These are phyloP conservation scores for Podiceps cristatus DNA, from an alignment of 2,113 vertebrate genomes.

Conservation along the genomic window DNA sequence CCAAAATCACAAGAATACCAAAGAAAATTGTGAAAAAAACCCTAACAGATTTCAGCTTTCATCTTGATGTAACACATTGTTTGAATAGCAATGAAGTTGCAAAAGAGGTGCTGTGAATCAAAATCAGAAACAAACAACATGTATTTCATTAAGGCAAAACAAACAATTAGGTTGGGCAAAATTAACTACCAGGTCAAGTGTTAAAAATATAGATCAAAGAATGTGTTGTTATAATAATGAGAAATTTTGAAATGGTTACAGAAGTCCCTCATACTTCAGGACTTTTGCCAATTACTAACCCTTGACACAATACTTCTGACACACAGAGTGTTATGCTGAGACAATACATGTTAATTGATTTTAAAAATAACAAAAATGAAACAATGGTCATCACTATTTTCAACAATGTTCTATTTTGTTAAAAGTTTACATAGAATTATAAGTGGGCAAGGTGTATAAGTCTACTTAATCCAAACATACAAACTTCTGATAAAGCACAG, in stretches of 20 bases:
- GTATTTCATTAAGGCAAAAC: not conserved
- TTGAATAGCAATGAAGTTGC: not conserved
- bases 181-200: not conserved
- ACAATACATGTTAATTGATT: not conserved
- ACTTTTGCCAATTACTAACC: not conserved
- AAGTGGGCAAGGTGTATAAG: not conserved
- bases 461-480: not conserved
- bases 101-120: not conserved
- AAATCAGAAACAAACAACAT: not conserved
- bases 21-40: not conserved
- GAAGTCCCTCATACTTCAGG: not conserved
- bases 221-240: not conserved
- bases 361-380: not conserved
- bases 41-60: not conserved
- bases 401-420: not conserved
- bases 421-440: not conserved
- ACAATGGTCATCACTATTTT: not conserved
- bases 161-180: not conserved
- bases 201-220: not conserved
- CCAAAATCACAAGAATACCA: not conserved
- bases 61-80: not conserved
- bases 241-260: not conserved
- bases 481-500: not conserved
- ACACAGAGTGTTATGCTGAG: not conserved
- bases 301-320: not conserved